Base-by-base conservation (phyloP, 2,113 vertebrate species). In the Ranitomeya imitator region DNA sequence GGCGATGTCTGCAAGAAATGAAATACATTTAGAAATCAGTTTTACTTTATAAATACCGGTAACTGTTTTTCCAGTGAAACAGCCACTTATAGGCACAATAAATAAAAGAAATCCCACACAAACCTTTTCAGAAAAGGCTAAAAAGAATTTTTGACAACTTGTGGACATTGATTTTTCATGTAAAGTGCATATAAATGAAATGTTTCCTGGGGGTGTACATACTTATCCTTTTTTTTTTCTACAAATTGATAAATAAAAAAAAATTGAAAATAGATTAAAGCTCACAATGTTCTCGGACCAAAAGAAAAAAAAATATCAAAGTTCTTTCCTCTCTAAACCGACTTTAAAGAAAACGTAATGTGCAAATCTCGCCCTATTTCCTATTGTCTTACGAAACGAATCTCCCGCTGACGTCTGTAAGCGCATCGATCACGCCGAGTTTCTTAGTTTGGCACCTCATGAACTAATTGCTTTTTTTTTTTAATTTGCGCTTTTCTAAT, bases 391-490 rank as follows among this genome's bases (percentile, higher is more conserved):
- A 67, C 67, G 59, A 54, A 79, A 67, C 45, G 74, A 81, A 73
- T 65, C 65, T 88, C 67, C 45, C 15, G 59, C 79, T 82, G 67
- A 60, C 76, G 69, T 86, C 79, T 83, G 37, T 88, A 37, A 87
- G 79, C 57, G 26, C 52, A 88, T 83, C 71, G 86, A 88, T 88
- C 57, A 21, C 19, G 51, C 18, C 37, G n/a, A 61, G 79, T 81
- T 74, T 88, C 67, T 74, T 76, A 87, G 67, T 55, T 74, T 71
- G 31, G 31, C 79, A 74, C 86, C 79, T 88, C 54, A 88, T 88
- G 86, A 88, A 88, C 86, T 88, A 88, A 88, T 88, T 74, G 86
- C 86, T 88, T 88, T 79, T 88, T 45, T 45, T 45, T 88, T 63
- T 74, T n/a, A n/a, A 54, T 82, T 52, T 82, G 77, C 67, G 71